These are phyloP conservation scores for Syngnathus typhle DNA, from an alignment of 2,113 vertebrate genomes.

Conservation along the genomic window DNA sequence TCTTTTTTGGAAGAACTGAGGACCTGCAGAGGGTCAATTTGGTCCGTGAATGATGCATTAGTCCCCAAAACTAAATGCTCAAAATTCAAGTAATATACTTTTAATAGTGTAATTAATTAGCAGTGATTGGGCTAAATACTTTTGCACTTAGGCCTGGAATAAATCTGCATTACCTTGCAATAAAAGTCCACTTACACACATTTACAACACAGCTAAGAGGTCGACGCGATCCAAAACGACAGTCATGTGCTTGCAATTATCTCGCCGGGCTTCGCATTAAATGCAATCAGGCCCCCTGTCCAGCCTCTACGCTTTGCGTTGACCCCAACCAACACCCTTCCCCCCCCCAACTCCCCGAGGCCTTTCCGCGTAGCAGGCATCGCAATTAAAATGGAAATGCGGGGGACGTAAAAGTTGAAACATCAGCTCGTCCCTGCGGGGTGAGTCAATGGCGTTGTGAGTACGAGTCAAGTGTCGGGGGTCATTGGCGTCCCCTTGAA, in stretches of 20 bases:
- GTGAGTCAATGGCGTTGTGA: conserved; percentile 2
- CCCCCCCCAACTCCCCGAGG: conserved; percentile 4
- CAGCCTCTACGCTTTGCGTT: conserved; percentile 6
- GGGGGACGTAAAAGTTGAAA: conserved; percentile 18
- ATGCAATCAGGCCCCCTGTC: conserved; percentile 29
- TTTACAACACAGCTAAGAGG: neutral
- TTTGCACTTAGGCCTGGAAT: neutral
- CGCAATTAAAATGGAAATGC: conserved; percentile 26
- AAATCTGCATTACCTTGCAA: neutral
- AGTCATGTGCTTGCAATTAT: conserved; percentile 40
- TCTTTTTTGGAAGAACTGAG: neutral
- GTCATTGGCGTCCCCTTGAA: neutral
- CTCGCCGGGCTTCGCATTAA: conserved; percentile 23
- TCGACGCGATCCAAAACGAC: conserved; percentile 1
- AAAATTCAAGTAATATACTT: neutral
- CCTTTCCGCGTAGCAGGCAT: conserved; percentile 9
- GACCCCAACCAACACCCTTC: conserved; percentile 14
- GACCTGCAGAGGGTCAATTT: neutral
- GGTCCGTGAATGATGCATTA: neutral
- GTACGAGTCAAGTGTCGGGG: neutral
- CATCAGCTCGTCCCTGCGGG: conserved; percentile 3
- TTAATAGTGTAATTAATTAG: neutral
- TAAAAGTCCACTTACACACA: neutral
- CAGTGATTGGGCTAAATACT: neutral
- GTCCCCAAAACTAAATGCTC: neutral